A percentile compares a stretch with the other conserved stretches of the same genome.
phyloP scores from a whole-genome alignment of 2,888 invertebrate genomes.

The Vanessa cardui region DNA sequence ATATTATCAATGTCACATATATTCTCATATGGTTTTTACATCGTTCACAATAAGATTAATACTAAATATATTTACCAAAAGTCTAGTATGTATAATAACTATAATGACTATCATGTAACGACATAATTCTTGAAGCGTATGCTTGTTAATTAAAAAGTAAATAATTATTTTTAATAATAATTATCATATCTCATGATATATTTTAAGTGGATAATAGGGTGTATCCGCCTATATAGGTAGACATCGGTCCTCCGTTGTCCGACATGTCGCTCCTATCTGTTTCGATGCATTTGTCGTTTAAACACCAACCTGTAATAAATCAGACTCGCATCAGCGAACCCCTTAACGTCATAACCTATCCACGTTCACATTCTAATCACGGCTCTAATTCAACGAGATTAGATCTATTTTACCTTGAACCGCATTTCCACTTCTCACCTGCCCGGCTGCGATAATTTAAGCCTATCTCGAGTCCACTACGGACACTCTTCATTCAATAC shows the following conservation, averaged over 20 bases:
- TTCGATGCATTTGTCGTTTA: slow-evolving; percentile 83
- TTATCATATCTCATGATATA: slow-evolving; percentile 52
- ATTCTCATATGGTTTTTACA: too few species aligned
- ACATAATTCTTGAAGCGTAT: not conserved
- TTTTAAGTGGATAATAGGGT: slow-evolving; percentile 52
- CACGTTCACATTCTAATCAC: slow-evolving; percentile 32
- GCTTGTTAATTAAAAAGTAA: not conserved
- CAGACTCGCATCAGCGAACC: slow-evolving; percentile 57
- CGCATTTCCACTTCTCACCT: slow-evolving; percentile 40
- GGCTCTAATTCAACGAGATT: slow-evolving; percentile 39
- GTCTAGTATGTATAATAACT: too few species aligned
- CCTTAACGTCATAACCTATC: slow-evolving; percentile 47
- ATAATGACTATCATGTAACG: too few species aligned
- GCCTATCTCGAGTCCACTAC: slow-evolving; percentile 81
- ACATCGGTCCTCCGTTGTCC: slow-evolving; percentile 80
- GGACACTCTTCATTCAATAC: slow-evolving; percentile 83
- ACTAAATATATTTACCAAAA: too few species aligned
- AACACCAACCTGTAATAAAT: slow-evolving; percentile 83
- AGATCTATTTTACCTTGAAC: slow-evolving; percentile 37
- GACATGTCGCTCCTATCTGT: slow-evolving; percentile 83
- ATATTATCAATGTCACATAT: not conserved
- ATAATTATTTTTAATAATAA: slow-evolving; percentile 24
- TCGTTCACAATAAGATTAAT: too few species aligned
- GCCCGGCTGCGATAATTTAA: slow-evolving; percentile 62
- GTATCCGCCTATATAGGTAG: slow-evolving; percentile 66